These are phyloP conservation scores for Micromussa lordhowensis DNA, from an alignment of 92 coral and sea anemone species.

Conservation along the genomic window DNA sequence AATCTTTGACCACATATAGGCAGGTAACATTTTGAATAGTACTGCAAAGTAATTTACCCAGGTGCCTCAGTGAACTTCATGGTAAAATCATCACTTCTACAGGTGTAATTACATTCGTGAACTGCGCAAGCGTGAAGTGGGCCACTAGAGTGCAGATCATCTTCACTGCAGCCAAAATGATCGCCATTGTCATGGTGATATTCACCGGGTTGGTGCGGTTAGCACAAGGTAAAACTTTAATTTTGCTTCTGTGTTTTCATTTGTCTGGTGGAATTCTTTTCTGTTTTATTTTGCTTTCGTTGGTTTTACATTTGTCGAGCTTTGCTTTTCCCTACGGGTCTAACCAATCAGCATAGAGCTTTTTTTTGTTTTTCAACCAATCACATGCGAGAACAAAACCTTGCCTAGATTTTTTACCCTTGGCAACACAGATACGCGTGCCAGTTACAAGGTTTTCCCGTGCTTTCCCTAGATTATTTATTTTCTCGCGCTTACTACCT, in stretches of 20 bases:
- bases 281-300: neutral
- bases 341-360: no score
- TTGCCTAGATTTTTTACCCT: no score
- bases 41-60: no score
- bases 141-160: conserved; percentile 83
- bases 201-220: conserved; percentile 84
- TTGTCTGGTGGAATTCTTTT: neutral
- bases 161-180: conserved; percentile 85
- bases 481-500: neutral
- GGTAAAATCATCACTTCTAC: neutral
- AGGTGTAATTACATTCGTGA: conserved; percentile 88
- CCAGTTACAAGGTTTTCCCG: no score
- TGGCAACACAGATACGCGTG: no score
- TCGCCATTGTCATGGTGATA: conserved; percentile 82
- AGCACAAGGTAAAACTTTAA: conserved; percentile 81
- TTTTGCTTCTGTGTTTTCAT: neutral
- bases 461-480: no score
- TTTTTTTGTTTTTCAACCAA: no score
- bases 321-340: neutral
- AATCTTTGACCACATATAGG: no score
- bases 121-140: conserved; percentile 94
- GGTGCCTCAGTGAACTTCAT: no score
- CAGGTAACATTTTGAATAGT: no score
- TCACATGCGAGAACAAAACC: no score
- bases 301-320: neutral